Base-by-base conservation (phyloP, 2,113 vertebrate species). In the Delphinapterus leucas region DNA sequence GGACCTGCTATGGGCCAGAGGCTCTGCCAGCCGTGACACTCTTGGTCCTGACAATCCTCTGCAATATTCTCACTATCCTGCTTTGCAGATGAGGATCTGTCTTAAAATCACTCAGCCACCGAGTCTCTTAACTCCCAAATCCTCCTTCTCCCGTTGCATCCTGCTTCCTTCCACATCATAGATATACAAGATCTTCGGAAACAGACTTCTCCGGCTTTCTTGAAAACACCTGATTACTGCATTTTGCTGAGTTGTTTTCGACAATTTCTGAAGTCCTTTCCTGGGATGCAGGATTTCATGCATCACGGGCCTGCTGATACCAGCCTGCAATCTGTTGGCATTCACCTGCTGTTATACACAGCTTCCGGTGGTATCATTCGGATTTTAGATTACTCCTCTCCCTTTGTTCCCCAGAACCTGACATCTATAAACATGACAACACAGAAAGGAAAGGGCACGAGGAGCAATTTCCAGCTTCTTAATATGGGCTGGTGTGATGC, bases 311-410 rank as follows among this genome's bases (percentile, higher is more conserved):
- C 76, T 58, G n/a, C 74, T 73, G 94, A 90, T 21, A 47, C 18
- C 53, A 58, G 61, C 85, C 68, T 93, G 71, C 90, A 58, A 21
- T 41, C 94, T 47, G 73, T 63, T 79, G 71, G 90, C 93, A 94
- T 94, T 94, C 80, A 41, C 91, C 91, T 82, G 71, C 53, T 5
- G 33, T 77, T 31, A 31, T 5, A 28, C 67, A 60, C 0, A 14
- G 67, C 55, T 96, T 93, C 77, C 0, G 0, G 90, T 28, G 41
- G 47, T 26, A 53, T 90, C 83, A 31, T 21, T 93, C 0, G 3
- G 82, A 53, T 70, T 97, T 96, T 53, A 96, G 95, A 94, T 96
- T 41, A 81, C 76, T 77, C 67, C 77, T 81, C 38, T 94, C 58
- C 25, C 67, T 96, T 55, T 97, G 92, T 93, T 87, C 67, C 23